phyloP scores from a whole-genome alignment of 2,113 vertebrate species.

The Nibea coibor region DNA sequence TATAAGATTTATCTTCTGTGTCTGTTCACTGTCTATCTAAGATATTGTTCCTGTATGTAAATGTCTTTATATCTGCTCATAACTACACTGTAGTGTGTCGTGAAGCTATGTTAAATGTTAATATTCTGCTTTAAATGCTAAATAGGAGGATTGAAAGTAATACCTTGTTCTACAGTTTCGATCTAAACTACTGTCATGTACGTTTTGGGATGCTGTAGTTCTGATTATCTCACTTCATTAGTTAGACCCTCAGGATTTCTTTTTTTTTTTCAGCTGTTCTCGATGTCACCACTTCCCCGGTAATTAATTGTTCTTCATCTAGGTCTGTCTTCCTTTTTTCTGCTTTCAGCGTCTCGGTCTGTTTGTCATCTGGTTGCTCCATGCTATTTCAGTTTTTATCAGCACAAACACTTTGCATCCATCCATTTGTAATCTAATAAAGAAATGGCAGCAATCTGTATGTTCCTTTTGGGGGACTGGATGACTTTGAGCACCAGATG shows the following conservation, averaged over 20 bases:
- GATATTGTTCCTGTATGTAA: neutral
- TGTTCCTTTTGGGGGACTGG: constrained; percentile 68
- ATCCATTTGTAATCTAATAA: constrained; percentile 76
- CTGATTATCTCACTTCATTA: constrained; percentile 45
- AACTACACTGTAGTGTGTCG: neutral
- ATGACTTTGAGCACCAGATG: constrained; percentile 83
- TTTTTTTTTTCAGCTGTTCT: constrained; percentile 36
- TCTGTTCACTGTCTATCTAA: no score
- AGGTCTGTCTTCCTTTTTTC: constrained; percentile 32
- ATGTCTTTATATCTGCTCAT: neutral
- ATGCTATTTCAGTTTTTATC: constrained; percentile 60
- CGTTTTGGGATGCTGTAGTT: constrained; percentile 5
- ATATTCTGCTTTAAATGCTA: neutral
- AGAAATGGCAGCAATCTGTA: constrained; percentile 75
- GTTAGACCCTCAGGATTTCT: constrained; percentile 44
- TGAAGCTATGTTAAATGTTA: neutral
- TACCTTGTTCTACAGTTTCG: neutral
- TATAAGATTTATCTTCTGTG: neutral
- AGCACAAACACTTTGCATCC: constrained; percentile 56
- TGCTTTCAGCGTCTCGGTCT: constrained; percentile 45
- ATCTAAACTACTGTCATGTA: neutral
- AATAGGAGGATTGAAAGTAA: neutral
- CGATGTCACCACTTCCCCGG: constrained; percentile 45
- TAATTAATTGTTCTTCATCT: constrained; percentile 69
- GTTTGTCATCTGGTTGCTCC: constrained; percentile 63